Evolutionary conservation across 2,113 vertebrate species (phyloP), one percentile per base, ranked within the genome.

Genomic region (Mola mola): DNA sequence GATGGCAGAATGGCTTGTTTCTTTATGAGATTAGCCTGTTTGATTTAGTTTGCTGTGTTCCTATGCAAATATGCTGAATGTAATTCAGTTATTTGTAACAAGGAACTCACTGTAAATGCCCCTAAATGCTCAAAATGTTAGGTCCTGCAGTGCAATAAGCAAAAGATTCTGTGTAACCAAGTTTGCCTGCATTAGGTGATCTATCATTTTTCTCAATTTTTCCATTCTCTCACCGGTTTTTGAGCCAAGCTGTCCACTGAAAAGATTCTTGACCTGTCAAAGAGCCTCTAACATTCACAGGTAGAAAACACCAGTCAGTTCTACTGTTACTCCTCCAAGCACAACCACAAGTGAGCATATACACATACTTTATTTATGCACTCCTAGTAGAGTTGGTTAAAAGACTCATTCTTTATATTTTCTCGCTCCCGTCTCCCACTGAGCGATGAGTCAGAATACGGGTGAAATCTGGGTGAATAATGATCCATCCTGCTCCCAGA

Each of bases 401-500:
- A 65, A 83, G 84, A 88, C 62, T 87, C 85, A 84, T 71, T 60
- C 65, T 62, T 67, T 53, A 64, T 83, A 42, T 81, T 81, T 55
- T 88, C 55, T 80, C 31, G 59, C 50, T 59, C 24, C 34, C 28
- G 38, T 72, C 83, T 75, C 79, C 83, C 65, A 74, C 82, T 22
- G 74, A 72, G 81, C 50, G 67, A 85, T 85, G 85, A 89, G 70
- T 87, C 81, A 86, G 38, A 81, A 70, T 22, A 70, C n/a, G 20
- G 46, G 65, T 66, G 31, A 57, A 59, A 78, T 62, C 52, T 55
- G 61, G 56, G 36, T 58, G 68, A 75, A 70, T 72, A 66, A 61
- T 48, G 51, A 58, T 65, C 3, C 57, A 36, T 16, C 9, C 43
- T 51, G 34, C 29, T n/a, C 31, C 33, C 5, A 29, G n/a, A n/a